Percentiles rank a stretch among this genome's conserved stretches.
phyloP scores from a whole-genome alignment of 1,140 invertebrate genomes.

The Maniola jurtina region DNA sequence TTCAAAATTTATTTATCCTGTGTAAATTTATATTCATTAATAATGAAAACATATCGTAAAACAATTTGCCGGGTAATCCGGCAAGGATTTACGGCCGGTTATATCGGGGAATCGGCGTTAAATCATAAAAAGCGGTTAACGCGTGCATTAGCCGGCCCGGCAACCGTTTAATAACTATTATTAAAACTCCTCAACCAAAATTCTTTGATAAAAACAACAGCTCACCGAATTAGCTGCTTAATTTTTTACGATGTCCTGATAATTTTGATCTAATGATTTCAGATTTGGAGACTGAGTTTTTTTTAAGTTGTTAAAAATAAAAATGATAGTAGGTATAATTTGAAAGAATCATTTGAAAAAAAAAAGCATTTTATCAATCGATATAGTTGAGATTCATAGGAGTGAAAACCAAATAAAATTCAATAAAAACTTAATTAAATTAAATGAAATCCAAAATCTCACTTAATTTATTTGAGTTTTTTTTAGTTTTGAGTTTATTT shows the following conservation, averaged over 20 bases:
- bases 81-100: constrained; percentile 56
- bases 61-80: constrained; percentile 62
- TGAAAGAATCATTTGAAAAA: no score
- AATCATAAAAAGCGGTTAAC: constrained; percentile 70
- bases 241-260: constrained; percentile 28
- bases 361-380: no score
- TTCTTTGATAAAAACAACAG: constrained; percentile 53
- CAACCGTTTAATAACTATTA: constrained; percentile 72
- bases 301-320: no score
- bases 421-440: no score
- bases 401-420: no score
- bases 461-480: no score
- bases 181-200: constrained; percentile 59
- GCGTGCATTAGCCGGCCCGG: constrained; percentile 57
- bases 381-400: no score
- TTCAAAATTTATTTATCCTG: constrained; percentile 1
- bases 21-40: constrained; percentile 44
- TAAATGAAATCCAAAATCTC: no score
- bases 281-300: not conserved
- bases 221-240: constrained; percentile 14
- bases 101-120: constrained; percentile 62
- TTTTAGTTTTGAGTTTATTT: no score
- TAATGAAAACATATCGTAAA: constrained; percentile 67
- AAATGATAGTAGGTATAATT: no score
- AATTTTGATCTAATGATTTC: not conserved